A percentile compares a stretch with the other conserved stretches of the same genome.
These are phyloP conservation scores for Cariama cristata DNA, from an alignment of 2,113 vertebrate species.

Conservation along the genomic window DNA sequence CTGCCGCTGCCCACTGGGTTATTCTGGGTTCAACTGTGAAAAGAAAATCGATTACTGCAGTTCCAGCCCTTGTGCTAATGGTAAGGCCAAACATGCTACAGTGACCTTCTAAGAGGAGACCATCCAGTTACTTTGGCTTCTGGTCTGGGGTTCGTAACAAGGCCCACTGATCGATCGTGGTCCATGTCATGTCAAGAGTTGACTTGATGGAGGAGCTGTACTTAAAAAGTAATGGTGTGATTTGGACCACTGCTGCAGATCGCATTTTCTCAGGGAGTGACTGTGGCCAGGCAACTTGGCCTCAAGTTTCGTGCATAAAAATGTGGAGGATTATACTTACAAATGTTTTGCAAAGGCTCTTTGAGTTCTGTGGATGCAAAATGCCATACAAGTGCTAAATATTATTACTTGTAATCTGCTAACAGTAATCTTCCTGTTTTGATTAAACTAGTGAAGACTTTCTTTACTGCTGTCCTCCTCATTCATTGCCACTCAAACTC, in stretches of 20 bases:
- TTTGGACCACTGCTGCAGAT: background rate
- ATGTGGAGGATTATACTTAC: background rate
- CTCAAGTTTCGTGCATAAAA: background rate
- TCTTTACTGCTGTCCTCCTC: background rate
- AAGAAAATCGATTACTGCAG: constrained; percentile 96
- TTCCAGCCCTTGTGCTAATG: constrained; percentile 92
- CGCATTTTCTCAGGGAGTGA: background rate
- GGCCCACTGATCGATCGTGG: background rate
- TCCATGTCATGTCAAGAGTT: background rate
- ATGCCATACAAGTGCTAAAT: background rate
- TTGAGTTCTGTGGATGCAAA: background rate
- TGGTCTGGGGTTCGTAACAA: background rate
- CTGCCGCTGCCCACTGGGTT: constrained; percentile 89
- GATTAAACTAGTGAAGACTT: background rate
- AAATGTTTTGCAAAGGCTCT: background rate
- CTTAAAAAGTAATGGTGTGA: background rate
- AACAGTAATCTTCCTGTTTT: background rate
- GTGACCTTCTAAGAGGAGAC: background rate
- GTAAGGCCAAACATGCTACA: constrained; percentile 71
- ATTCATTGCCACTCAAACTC: background rate
- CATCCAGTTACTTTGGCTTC: background rate
- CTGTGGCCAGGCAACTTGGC: background rate
- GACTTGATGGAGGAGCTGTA: background rate
- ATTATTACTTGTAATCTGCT: background rate
- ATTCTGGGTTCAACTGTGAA: constrained; percentile 97